These are phyloP conservation scores for Hassar affinis DNA, from an alignment of 2,113 vertebrate genomes.

Conservation along the genomic window DNA sequence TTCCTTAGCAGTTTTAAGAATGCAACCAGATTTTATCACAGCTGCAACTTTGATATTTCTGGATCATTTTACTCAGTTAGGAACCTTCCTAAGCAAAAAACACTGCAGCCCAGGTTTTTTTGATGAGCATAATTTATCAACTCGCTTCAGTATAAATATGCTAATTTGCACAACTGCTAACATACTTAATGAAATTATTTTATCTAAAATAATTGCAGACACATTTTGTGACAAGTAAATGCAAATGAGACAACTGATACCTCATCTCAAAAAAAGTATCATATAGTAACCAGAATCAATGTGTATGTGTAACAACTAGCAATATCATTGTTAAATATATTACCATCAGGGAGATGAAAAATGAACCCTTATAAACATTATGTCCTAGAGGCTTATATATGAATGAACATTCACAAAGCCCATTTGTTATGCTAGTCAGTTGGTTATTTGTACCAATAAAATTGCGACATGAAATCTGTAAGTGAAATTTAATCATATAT, in stretches of 20 bases:
- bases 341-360: not conserved
- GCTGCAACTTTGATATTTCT: no score
- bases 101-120: not conserved
- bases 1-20: no score
- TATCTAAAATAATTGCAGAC: not conserved
- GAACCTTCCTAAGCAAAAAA: no score
- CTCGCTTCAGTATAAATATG: not conserved
- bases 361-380: not conserved
- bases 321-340: not conserved
- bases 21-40: no score
- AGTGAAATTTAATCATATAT: not conserved
- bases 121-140: not conserved
- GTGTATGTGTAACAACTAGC: not conserved
- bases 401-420: not conserved
- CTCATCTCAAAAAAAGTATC: not conserved
- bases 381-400: not conserved
- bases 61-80: no score
- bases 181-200: not conserved
- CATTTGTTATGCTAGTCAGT: not conserved
- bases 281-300: not conserved
- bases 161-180: not conserved
- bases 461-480: not conserved
- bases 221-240: not conserved
- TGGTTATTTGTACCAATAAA: slow-evolving; percentile 6
- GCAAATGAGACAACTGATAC: not conserved